Conservation (phyloP, 2,888 invertebrate genomes). For the Temnothorax rugatulus region DNA sequence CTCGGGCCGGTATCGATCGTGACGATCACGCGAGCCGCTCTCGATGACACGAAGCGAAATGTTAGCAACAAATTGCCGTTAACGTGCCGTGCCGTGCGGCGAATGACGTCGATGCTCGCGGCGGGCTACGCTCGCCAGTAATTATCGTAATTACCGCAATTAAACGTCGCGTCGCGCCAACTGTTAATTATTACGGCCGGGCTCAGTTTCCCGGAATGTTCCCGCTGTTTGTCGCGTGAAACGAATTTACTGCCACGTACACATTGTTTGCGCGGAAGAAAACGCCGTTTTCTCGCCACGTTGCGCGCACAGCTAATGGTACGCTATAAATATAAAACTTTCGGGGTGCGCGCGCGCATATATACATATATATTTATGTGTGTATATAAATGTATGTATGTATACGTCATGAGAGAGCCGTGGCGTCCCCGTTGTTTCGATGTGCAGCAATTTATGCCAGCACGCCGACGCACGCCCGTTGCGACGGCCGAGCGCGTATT, state of each 20-base stretch:
- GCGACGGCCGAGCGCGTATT: constrained; percentile 38
- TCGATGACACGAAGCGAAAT: constrained; percentile 66
- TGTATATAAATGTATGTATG: not conserved
- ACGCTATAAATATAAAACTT: constrained; percentile 53
- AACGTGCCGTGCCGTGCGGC: constrained; percentile 61
- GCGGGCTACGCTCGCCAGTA: constrained; percentile 44
- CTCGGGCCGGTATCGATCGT: constrained; percentile 55
- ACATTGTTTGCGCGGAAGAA: constrained; percentile 37
- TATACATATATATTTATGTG: not conserved
- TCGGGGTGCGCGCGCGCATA: not conserved
- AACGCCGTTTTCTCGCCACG: not conserved
- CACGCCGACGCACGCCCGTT: constrained; percentile 41
- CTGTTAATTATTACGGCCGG: constrained; percentile 64
- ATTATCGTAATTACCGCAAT: constrained; percentile 72
- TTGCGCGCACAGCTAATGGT: constrained; percentile 14
- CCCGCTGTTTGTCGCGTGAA: constrained; percentile 35
- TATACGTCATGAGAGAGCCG: not conserved
- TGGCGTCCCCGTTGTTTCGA: constrained; percentile 46
- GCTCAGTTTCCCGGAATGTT: constrained; percentile 63
- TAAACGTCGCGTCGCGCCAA: constrained; percentile 67
- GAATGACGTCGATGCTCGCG: constrained; percentile 57
- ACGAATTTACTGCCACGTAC: constrained; percentile 33
- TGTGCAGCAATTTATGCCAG: constrained; percentile 44
- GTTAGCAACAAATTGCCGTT: constrained; percentile 62
- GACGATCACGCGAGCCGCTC: constrained; percentile 60